Base-by-base conservation (phyloP, 2,113 vertebrate genomes). In the Serranochromis macrocephalus region DNA sequence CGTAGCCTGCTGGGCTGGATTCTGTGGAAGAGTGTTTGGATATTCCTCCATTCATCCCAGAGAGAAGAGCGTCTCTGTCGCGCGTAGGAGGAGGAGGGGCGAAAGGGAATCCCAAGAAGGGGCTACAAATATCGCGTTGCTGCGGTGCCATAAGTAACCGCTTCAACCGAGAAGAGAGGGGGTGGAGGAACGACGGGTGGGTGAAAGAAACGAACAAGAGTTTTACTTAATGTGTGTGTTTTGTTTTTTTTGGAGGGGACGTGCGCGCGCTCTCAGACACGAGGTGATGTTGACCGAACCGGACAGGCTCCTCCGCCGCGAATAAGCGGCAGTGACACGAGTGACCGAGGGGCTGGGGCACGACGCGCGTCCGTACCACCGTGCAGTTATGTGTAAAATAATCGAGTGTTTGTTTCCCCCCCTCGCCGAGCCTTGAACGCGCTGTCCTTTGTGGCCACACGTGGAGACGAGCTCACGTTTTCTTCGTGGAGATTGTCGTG, bases 111-210 rank as follows among this genome's bases (percentile, higher is more conserved):
- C 93, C 92, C 91, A 83, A 85, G 81, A 91, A 93, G 87, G 86
- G 93, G 87, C 84, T 85, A 93, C 91, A 94, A 92, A 92, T 93
- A 93, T 95, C 90, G 91, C 91, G 94, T 94, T 90, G 84, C 92
- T 86, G 91, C 82, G 81, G 82, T 84, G 54, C 84, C 51, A 24
- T 66, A 84, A 47, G 80, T 81, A 82, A 58, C 66, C 86, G n/a
- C 29, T 58, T 42, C 31, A 49, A 6, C 36, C 91, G 89, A 91
- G 71, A 84, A 4, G 45, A 61, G 17, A 75, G 9, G 58, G 45
- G 71, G 85, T 38, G 53, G 83, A 81, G n/a, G 61, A 73, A 82
- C 40, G 14, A 40, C 33, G 42, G 61, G 81, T 49, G 80, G 55
- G 55, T 51, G 88, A 84, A 86, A 51, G 84, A 57, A 61, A 47